Percentiles rank a stretch among this genome's conserved stretches.
phyloP scores from a whole-genome alignment of 2,113 vertebrate genomes.

The Nyctereutes procyonoides region DNA sequence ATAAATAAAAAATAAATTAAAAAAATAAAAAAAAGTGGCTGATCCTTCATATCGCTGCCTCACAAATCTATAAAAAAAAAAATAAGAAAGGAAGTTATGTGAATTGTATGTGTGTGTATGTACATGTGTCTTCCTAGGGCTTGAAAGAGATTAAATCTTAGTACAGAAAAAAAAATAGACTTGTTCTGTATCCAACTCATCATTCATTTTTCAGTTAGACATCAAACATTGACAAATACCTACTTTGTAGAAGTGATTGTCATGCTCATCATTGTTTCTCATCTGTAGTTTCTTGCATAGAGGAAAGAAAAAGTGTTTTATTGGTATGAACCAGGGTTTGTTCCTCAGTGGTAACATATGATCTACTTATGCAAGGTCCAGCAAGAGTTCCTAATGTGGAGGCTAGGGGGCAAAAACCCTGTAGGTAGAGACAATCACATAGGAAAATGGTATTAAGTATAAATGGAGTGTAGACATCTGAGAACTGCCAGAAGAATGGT shows the following conservation, averaged over 20 bases:
- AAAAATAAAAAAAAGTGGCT: too few relatives aligned
- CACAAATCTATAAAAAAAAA: too few relatives aligned
- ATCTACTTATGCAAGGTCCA: not conserved
- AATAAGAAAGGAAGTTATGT: not conserved
- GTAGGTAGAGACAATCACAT: not conserved
- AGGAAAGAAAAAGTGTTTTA: not conserved
- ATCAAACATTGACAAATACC: not conserved
- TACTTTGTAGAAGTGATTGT: not conserved
- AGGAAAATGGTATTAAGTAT: not conserved
- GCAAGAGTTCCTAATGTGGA: not conserved
- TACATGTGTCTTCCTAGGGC: not conserved
- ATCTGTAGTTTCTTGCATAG: not conserved
- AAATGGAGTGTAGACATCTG: not conserved
- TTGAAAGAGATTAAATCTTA: not conserved
- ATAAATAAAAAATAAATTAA: too few relatives aligned
- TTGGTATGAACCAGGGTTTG: not conserved
- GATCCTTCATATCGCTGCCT: too few relatives aligned
- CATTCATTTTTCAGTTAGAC: conserved; percentile 19
- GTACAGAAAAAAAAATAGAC: not conserved
- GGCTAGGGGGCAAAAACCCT: not conserved
- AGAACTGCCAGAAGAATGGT: not conserved
- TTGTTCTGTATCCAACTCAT: not conserved
- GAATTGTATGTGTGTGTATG: not conserved
- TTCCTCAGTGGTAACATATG: not conserved
- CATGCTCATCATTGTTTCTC: not conserved